Percentiles rank a stretch among this genome's conserved stretches.
Evolutionary conservation across 2,888 invertebrate genomes (phyloP).

Genomic region (Drosophila meridionalis): DNA sequence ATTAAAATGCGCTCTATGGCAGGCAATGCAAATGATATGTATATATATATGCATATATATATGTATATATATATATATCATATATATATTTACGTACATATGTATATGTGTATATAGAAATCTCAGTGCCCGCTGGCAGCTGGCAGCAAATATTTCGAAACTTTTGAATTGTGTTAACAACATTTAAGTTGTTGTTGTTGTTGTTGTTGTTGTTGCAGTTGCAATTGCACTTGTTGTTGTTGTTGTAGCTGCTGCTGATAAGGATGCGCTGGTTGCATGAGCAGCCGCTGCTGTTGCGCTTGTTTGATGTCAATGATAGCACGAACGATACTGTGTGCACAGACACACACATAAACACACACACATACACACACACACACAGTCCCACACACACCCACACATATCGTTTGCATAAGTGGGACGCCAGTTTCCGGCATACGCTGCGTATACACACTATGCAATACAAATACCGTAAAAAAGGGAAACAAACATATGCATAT

Average conservation of each 20-base stretch:
- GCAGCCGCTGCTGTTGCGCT: conserved; percentile 31
- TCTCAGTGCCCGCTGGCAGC: conserved; percentile 22
- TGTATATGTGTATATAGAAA: conserved; percentile 20
- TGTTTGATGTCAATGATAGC: conserved; percentile 73
- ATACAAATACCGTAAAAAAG: conserved; percentile 36
- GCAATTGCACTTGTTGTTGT: not conserved
- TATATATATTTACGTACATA: too few relatives aligned
- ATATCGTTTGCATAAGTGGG: conserved; percentile 68
- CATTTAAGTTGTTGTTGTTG: conserved; percentile 36
- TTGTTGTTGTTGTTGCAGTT: conserved; percentile 12
- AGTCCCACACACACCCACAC: not conserved
- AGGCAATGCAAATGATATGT: conserved; percentile 9
- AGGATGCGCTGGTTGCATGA: conserved; percentile 27
- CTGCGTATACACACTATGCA: conserved; percentile 66
- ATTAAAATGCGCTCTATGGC: conserved; percentile 11
- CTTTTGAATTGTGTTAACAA: conserved; percentile 60
- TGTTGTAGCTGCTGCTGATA: conserved; percentile 35
- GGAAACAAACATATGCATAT: conserved; percentile 15
- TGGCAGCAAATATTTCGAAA: conserved; percentile 30
- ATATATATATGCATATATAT: not conserved
- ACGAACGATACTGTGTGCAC: conserved; percentile 67
- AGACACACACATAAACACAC: conserved; percentile 25
- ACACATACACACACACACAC: conserved; percentile 2
- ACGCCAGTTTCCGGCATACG: conserved; percentile 49
- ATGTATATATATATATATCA: not conserved